Base-by-base conservation (phyloP, 2,113 vertebrate genomes). In the Narcine bancroftii region DNA sequence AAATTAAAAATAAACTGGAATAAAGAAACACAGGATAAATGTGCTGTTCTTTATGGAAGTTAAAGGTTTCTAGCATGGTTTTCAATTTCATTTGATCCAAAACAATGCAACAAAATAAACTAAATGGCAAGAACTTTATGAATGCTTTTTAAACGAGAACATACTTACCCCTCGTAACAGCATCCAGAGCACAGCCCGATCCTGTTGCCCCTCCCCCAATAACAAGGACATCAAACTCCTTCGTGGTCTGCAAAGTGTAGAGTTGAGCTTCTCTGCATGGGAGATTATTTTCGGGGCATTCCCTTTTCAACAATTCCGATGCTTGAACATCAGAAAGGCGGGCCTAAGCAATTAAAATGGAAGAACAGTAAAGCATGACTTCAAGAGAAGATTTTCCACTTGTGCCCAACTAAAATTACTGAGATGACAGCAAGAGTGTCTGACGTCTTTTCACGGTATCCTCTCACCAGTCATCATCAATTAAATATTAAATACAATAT, bases 151-250 rank as follows among this genome's bases (percentile, higher is more conserved):
- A 56, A 81, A 33, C 50, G 11, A 92, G 81, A 24, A 53, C 56
- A 2, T 73, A 36, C 95, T 94, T 94, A 99, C 98, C 98, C 95
- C 98, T 97, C 9, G 98, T 98, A 95, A 97, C 97, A 0, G 99
- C 97, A 0, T 99, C 98, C 92, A 99, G 96, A 47, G 99, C 98
- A 94, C 99, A 99, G 94, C 99, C 99, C 0, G 97, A 95, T 10
- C 99, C 99, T 0, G 98, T 99, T 85, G 98, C 99, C 76, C 99
- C 99, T 2, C 99, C 99, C 0, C 99, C 99, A 1, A 99, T 96
- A 1, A 99, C 94, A 0, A 99, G 96, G 0, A 99, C 95, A 1
- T 99, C 98, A 66, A 99, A 99, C 93, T 99, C 97, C 0, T 93
- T 45, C 0, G 95, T 94, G 95, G 92, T 95, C 2, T 93, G 94